Evolutionary conservation across 2,113 vertebrate genomes (phyloP), one percentile per base, ranked within the genome.

Genomic region (Odontophorus gujanensis): DNA sequence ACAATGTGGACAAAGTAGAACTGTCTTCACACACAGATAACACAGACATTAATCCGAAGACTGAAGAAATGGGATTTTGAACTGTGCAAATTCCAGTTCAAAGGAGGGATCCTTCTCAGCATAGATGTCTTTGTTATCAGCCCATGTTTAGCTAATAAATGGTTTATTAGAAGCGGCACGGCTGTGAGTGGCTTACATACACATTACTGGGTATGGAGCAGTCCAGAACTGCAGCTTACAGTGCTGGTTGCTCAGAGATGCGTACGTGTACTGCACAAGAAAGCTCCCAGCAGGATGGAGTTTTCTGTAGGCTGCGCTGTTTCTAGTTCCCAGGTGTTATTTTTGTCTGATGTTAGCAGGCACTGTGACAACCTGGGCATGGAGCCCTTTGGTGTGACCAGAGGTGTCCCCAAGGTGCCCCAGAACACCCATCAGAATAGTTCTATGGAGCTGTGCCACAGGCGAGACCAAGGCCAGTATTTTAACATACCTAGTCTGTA

Each of bases 41-140:
- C 78, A 59, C 30, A 90, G 95, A 95, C 94, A 9, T 55, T 96
- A 96, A 93, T 96, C 95, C 45, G 3, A 24, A 3, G 30, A 95
- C 79, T 92, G 89, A 92, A 95, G 93, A 90, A 96, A 81, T 90
- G 91, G 87, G 75, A 89, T 97, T 96, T 96, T 88, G 72, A 83
- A 51, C 89, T 93, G 85, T 78, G 72, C 79, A 89, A 89, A 93
- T 94, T 92, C 69, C 69, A 81, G 81, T 91, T 97, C 95, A 97
- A 97, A 97, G 90, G 86, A 94, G 24, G 77, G 63, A 85, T 79
- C 61, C 76, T 68, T 57, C 84, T 96, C 75, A 38, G 69, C 26
- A 40, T 34, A 90, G 87, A 87, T 93, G 84, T 84, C 92, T 96
- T 77, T 77, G 75, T 94, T 97, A 96, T 91, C 95, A 92, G 85